Evolutionary conservation across 2,797 vertebrate genomes (phyloP).

Genomic region (Tiaroga cobitis): DNA sequence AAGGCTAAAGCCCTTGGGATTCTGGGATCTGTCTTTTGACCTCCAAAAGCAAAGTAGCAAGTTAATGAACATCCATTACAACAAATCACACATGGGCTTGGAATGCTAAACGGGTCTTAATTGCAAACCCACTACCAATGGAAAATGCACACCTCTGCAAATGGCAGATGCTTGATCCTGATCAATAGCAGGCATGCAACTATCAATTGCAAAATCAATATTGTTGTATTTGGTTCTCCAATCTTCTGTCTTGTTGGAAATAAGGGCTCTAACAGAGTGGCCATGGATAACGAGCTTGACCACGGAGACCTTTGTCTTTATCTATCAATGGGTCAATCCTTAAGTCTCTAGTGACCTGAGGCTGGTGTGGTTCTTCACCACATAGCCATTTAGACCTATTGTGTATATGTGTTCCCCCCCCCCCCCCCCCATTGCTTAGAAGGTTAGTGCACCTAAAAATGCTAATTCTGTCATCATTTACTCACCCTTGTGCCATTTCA

Average conservation of each 20-base stretch:
- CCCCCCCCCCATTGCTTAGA: background rate
- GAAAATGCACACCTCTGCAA: conserved; percentile 57
- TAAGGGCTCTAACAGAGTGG: conserved; percentile 55
- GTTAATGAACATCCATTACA: conserved; percentile 62
- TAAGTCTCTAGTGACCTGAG: conserved; percentile 26
- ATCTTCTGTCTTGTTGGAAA: conserved; percentile 57
- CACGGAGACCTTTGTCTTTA: conserved; percentile 49
- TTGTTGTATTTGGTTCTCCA: conserved; percentile 57
- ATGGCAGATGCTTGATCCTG: conserved; percentile 57
- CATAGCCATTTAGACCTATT: background rate
- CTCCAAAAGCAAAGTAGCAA: conserved; percentile 54
- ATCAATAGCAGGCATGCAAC: conserved; percentile 62
- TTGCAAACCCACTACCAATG: conserved; percentile 51
- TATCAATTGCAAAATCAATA: conserved; percentile 66
- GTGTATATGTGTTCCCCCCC: background rate
- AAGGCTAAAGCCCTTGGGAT: conserved; percentile 44
- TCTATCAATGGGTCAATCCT: conserved; percentile 46
- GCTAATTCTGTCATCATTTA: background rate
- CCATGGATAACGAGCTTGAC: conserved; percentile 49
- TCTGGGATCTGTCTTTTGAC: conserved; percentile 45
- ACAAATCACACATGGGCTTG: conserved; percentile 52
- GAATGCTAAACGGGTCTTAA: conserved; percentile 62
- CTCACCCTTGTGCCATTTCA: background rate
- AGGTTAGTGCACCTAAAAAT: background rate
- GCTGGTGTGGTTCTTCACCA: conserved; percentile 10